Base-by-base conservation (phyloP, 2,888 invertebrate genomes). In the Eugnorisma glareosa region DNA sequence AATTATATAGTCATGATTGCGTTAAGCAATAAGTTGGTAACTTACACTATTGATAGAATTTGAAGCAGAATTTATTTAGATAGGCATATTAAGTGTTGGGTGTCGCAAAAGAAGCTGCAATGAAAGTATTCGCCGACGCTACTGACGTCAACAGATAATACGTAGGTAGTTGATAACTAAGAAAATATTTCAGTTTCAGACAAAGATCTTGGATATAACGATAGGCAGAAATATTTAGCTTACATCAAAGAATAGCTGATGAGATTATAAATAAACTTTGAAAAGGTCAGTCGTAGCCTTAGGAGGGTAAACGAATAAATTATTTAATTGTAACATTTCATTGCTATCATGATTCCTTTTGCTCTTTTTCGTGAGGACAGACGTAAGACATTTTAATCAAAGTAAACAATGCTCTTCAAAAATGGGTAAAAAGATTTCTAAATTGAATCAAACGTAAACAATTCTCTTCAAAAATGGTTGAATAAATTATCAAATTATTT, bases 251-350 rank as follows among this genome's bases (percentile, higher is more conserved):
- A 61, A 67, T 35, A 18, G 35, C 15, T 79, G 28, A 15, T 35
- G 64, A 37, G 24, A 40, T 67, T 71, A 37, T 51, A 81, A 57
- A 24, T n/a, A 68, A 78, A 64, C 1, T 31, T 68, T 13, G 18
- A 18, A 77, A 66, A 68, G 18, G 64, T 59, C 51, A 43, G 43
- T 11, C 2, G 15, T 54, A 67, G 54, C 68, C 71, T 21, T 18
- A 28, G 40, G 73, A 37, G 71, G 35, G 28, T 31, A 75, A 64
- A 83, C 61, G 84, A 88, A 89, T 64, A 64, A n/a, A 64, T 89
- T 84, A 90, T 90, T 88, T 87, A 91, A 89, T 88, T 86, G 86
- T 86, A 88, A 89, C 81, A 88, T 90, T 80, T 83, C 84, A 80
- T 86, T 89, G 89, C 90, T 85, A 86, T 86, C 81, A 85, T 86